Percentiles rank a stretch among this genome's conserved stretches.
These are phyloP conservation scores for Apostichopus leukothele DNA, from an alignment of 53 echinoderm and acorn worm species.

Conservation along the genomic window DNA sequence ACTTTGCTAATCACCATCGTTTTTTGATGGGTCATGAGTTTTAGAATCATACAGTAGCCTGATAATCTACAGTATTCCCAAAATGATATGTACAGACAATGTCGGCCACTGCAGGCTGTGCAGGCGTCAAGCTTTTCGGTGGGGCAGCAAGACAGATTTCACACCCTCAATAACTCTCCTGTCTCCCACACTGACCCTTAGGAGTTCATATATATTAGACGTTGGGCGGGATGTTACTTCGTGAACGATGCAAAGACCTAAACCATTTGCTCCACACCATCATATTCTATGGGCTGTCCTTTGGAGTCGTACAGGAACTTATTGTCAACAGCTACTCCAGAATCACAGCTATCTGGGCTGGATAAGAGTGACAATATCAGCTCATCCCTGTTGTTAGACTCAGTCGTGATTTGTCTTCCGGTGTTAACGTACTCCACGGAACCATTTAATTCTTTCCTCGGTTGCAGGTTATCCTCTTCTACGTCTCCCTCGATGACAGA, in stretches of 20 bases:
- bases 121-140: no score
- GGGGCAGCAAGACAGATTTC: no score
- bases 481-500: slow-evolving; percentile 19
- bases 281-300: slow-evolving; percentile 31
- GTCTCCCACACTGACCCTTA: no score
- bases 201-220: no score
- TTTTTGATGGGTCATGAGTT: no score
- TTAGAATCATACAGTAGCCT: no score
- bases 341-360: slow-evolving; percentile 50
- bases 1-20: no score
- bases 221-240: no score
- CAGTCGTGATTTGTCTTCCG: not conserved
- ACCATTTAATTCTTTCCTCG: not conserved
- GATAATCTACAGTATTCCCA: no score
- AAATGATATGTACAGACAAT: no score
- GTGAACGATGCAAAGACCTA: not conserved
- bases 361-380: slow-evolving; percentile 29
- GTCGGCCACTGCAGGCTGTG: no score
- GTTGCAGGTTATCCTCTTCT: not conserved
- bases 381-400: not conserved
- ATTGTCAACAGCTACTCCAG: slow-evolving; percentile 38
- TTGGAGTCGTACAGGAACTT: slow-evolving; percentile 35
- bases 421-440: slow-evolving; percentile 40
- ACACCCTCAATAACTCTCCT: no score
- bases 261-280: slow-evolving; percentile 42